phyloP scores from a whole-genome alignment of 2,113 vertebrate genomes.

The Ageneiosus marmoratus region DNA sequence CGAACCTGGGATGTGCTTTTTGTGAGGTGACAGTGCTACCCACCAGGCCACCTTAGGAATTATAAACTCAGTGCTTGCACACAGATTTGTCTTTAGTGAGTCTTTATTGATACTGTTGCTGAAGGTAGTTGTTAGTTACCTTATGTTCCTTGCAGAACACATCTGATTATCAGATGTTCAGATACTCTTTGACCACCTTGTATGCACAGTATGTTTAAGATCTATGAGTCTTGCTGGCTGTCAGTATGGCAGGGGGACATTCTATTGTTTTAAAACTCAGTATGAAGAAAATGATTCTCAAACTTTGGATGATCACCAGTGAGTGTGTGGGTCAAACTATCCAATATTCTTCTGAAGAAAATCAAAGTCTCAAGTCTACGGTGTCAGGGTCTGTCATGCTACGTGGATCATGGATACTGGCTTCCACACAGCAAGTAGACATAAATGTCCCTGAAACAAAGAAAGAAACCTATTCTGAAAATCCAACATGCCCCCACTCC shows the following conservation, averaged over 20 bases:
- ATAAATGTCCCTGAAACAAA: neutral
- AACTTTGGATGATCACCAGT: constrained; percentile 30
- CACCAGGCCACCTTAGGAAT: neutral
- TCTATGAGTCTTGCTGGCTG: constrained; percentile 65
- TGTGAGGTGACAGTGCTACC: too few relatives aligned
- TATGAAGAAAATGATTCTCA: constrained; percentile 62
- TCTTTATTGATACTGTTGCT: neutral
- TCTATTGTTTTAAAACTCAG: constrained; percentile 53
- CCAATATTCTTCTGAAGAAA: constrained; percentile 22
- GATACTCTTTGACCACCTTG: neutral
- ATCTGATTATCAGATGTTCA: too few relatives aligned
- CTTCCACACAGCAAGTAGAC: too few relatives aligned
- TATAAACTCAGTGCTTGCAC: neutral
- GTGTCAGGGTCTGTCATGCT: constrained; percentile 23
- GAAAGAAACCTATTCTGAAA: neutral
- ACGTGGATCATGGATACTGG: constrained; percentile 10
- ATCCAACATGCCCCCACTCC: too few relatives aligned
- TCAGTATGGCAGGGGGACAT: constrained; percentile 37
- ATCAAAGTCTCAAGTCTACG: constrained; percentile 28
- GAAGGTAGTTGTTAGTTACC: neutral
- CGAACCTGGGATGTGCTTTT: too few relatives aligned
- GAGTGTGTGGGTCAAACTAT: constrained; percentile 45
- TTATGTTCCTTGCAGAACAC: neutral
- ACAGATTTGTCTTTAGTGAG: neutral
- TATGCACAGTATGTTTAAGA: neutral